Evolutionary conservation across 2,797 vertebrate genomes (phyloP).

Genomic region (Lepus oiostolus): DNA sequence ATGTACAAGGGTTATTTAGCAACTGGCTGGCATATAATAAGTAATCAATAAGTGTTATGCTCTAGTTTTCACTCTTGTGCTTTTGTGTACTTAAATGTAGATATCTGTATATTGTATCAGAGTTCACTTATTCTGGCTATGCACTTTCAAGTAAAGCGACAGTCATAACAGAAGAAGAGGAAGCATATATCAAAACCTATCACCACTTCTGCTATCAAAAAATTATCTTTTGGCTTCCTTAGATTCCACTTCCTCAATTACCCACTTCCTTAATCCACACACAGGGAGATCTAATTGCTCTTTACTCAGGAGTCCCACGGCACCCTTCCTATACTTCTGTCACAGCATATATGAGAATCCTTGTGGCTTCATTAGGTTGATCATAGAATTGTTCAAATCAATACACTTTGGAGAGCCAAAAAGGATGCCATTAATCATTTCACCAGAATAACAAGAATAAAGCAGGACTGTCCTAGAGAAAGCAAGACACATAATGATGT

Average conservation of each 20-base stretch:
- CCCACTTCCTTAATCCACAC: neutral
- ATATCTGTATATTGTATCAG: neutral
- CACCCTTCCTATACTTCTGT: neutral
- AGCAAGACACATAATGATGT: neutral
- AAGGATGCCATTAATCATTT: slow-evolving; percentile 45
- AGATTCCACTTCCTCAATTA: neutral
- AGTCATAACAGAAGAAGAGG: slow-evolving; percentile 25
- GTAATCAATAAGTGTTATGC: neutral
- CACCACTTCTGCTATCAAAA: neutral
- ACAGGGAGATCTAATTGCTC: neutral
- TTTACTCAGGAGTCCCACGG: neutral
- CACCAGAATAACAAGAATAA: slow-evolving; percentile 44
- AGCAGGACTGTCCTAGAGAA: neutral
- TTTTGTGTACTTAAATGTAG: neutral
- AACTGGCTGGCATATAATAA: neutral
- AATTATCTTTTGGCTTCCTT: neutral
- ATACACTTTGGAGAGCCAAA: slow-evolving; percentile 45
- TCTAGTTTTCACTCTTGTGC: neutral
- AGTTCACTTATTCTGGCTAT: neutral
- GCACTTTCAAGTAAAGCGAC: neutral
- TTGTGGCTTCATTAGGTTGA: neutral
- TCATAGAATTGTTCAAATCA: neutral
- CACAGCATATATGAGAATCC: neutral
- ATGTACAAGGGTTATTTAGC: neutral
- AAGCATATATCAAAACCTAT: neutral